Evolutionary conservation across 1,140 invertebrate species (phyloP), one percentile per base, ranked within the genome.

Genomic region (Nomia melanderi): DNA sequence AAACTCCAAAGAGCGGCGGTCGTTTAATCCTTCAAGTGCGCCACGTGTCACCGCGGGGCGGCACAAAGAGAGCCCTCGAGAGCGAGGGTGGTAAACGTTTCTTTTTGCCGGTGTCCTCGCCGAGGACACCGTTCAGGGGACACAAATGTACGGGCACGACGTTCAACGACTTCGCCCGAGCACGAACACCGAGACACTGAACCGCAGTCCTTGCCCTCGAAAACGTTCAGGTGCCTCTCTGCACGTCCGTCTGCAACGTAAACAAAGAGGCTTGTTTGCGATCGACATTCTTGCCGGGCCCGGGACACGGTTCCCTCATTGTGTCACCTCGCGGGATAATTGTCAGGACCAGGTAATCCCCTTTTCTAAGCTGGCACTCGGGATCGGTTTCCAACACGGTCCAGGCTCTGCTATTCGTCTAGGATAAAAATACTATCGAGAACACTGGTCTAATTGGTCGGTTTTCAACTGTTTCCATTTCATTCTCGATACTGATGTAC

Each of bases 151-250:
- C 41, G 41, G 29, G 60, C 70, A 0, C n/a, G 5, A 25, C 44
- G 31, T 5, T 57, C 66, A 20, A 29, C 67, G 33, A 62, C 47
- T 59, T 59, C 5, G 29, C 64, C n/a, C 53, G 39, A 69, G 9
- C 64, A 33, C 73, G 54, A 64, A 9, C 54, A 69, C n/a, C 53
- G 53, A 75, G 31, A 33, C 64, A 75, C 73, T 59, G 64, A 67
- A 69, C 36, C 50, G 27, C 39, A 41, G 73, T 75, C 73, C 73
- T 75, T 75, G 64, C 63, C 53, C 73, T 73, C 71, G 71, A 57
- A 66, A 75, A 57, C 53, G 63, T 29, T 75, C 73, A 59, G 73
- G 63, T 75, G 29, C 36, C 60, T 23, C 60, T 23, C 20, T 33
- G 36, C 36, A 25, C 50, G 36, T 27, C 25, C 36, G 50, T 66